A percentile compares a stretch with the other conserved stretches of the same genome.
These are phyloP conservation scores for Oscheius onirici DNA, from an alignment of 2,888 invertebrate species.

Conservation along the genomic window DNA sequence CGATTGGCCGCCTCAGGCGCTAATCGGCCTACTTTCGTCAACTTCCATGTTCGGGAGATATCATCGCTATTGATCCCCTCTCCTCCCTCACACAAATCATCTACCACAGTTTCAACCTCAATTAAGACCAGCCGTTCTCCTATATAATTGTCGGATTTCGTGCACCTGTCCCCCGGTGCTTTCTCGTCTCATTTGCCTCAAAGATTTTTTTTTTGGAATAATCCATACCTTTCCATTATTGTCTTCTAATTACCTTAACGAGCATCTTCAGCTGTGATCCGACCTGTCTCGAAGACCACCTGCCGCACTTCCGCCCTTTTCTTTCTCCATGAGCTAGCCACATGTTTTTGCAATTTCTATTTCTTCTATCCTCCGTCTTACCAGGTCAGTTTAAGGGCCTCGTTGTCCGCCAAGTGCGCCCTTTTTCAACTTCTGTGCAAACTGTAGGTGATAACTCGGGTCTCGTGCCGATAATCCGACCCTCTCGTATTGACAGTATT, in stretches of 20 bases:
- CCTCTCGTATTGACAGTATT: slow-evolving; percentile 16
- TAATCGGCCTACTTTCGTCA: slow-evolving; percentile 28
- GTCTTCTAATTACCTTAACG: neutral
- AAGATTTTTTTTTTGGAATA: too few species aligned
- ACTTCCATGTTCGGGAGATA: neutral
- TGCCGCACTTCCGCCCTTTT: slow-evolving; percentile 2
- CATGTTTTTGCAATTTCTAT: neutral
- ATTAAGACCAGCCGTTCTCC: slow-evolving; percentile 19
- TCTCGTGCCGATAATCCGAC: slow-evolving; percentile 21
- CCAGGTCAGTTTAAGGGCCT: neutral
- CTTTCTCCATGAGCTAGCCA: slow-evolving; percentile 18
- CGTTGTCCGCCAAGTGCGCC: neutral
- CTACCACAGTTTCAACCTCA: slow-evolving; percentile 16
- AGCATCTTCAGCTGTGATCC: neutral
- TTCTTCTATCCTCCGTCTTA: slow-evolving; percentile 2
- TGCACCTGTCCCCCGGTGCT: slow-evolving; percentile 20
- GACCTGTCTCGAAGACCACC: neutral
- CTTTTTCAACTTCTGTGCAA: slow-evolving; percentile 23
- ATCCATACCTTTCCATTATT: too few species aligned
- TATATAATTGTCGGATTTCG: slow-evolving; percentile 27
- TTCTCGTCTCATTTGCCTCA: too few species aligned
- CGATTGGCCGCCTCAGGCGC: slow-evolving; percentile 10
- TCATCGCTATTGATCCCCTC: neutral
- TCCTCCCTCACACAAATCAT: neutral
- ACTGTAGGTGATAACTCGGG: slow-evolving; percentile 24